phyloP scores from a whole-genome alignment of 2,797 vertebrate species.

The Chaetodon trifasciatus region DNA sequence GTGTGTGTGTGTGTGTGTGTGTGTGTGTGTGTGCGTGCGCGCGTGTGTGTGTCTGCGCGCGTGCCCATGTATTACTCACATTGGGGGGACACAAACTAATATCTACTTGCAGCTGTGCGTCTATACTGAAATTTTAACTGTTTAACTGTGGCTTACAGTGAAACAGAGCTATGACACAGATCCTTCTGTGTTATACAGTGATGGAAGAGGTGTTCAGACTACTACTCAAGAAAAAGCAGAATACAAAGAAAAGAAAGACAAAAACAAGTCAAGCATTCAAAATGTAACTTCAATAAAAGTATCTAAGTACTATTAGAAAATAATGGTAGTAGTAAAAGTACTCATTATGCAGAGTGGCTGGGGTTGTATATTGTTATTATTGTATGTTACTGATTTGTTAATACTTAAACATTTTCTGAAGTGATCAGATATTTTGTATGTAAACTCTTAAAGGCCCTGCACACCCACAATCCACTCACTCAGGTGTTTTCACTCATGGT shows the following conservation, averaged over 20 bases:
- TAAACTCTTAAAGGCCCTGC: neutral
- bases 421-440: neutral
- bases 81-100: no score
- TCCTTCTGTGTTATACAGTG: neutral
- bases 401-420: no score
- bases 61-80: no score
- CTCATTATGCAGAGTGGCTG: neutral
- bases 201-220: neutral
- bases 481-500: slow-evolving; percentile 8
- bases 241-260: neutral
- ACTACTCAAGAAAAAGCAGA: neutral
- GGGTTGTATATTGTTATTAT: neutral
- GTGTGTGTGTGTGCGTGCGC: no score
- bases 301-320: neutral
- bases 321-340: neutral
- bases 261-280: neutral
- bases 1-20: no score
- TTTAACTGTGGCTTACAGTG: neutral
- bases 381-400: neutral
- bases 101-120: neutral
- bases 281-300: neutral
- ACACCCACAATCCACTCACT: neutral
- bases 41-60: no score
- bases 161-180: neutral
- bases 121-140: neutral